Conservation (phyloP, 2,797 vertebrate genomes). For the Cuculus canorus region DNA sequence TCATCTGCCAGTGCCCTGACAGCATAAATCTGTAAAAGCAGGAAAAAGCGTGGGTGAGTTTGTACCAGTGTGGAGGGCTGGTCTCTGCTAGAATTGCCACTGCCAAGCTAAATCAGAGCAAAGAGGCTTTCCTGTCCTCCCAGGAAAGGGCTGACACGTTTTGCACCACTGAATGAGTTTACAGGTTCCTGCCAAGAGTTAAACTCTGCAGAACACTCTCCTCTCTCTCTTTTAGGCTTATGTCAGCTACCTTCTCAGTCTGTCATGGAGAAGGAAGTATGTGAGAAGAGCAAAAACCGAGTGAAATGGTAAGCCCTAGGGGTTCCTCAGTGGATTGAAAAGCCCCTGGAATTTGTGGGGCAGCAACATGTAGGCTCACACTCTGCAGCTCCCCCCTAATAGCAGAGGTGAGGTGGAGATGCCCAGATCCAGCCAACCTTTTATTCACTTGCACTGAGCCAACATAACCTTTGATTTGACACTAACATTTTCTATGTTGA, state of each 20-base stretch:
- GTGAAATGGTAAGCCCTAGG: slow-evolving; percentile 9
- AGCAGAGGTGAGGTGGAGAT: fast-evolving
- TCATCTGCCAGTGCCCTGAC: not conserved
- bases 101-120: not conserved
- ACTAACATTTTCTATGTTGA: not conserved
- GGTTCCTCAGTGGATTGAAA: not conserved
- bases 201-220: fast-evolving
- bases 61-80: not conserved
- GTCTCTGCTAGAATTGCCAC: not conserved
- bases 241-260: slow-evolving; percentile 74
- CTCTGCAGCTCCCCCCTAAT: not conserved
- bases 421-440: not conserved
- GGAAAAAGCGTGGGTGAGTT: not conserved
- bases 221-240: slow-evolving; percentile 70
- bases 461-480: not conserved
- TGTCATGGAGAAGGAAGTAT: slow-evolving; percentile 80
- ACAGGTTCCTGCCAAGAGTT: not conserved
- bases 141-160: not conserved
- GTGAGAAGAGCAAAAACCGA: slow-evolving; percentile 71
- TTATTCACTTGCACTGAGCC: not conserved
- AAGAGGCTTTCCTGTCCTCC: not conserved
- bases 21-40: not conserved
- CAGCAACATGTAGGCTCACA: not conserved
- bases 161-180: not conserved
- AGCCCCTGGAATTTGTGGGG: not conserved